These are phyloP conservation scores for Nyctibius bracteatus DNA, from an alignment of 2,113 vertebrate genomes.

Conservation along the genomic window DNA sequence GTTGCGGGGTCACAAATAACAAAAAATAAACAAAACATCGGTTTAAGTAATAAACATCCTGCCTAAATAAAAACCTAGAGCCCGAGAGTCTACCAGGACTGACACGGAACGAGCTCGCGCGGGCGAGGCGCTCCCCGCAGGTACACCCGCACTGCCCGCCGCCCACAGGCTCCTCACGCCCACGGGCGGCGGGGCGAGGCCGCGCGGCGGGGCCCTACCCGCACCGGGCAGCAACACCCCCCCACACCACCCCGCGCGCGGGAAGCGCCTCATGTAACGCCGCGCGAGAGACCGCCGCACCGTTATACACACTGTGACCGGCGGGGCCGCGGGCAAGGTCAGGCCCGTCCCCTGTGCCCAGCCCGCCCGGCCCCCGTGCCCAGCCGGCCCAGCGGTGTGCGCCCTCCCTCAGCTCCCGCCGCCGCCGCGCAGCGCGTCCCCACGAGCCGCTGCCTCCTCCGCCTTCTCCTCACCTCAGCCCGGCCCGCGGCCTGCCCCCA, in stretches of 20 bases:
- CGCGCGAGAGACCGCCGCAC: background rate
- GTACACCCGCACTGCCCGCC: accelerated
- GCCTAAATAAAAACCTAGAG: accelerated
- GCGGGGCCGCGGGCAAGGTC: background rate
- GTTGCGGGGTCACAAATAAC: no score
- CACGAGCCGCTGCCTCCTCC: background rate
- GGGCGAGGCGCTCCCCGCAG: background rate
- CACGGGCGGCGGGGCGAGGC: background rate
- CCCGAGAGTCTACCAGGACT: accelerated
- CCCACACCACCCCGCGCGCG: background rate
- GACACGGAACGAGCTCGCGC: accelerated
- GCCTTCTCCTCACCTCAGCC: background rate
- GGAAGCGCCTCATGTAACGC: background rate
- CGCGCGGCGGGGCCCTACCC: background rate
- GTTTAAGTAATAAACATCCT: no score
- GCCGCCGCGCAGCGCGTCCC: background rate
- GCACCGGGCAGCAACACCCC: background rate
- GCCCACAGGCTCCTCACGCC: background rate
- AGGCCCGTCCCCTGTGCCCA: background rate
- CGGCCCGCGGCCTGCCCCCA: background rate
- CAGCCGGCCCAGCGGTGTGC: background rate
- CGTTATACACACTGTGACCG: background rate
- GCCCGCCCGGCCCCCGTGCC: background rate
- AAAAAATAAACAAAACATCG: accelerated
- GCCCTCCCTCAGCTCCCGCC: background rate